These are phyloP conservation scores for Dolichotis patagonum DNA, from an alignment of 2,113 vertebrate species.

Conservation along the genomic window DNA sequence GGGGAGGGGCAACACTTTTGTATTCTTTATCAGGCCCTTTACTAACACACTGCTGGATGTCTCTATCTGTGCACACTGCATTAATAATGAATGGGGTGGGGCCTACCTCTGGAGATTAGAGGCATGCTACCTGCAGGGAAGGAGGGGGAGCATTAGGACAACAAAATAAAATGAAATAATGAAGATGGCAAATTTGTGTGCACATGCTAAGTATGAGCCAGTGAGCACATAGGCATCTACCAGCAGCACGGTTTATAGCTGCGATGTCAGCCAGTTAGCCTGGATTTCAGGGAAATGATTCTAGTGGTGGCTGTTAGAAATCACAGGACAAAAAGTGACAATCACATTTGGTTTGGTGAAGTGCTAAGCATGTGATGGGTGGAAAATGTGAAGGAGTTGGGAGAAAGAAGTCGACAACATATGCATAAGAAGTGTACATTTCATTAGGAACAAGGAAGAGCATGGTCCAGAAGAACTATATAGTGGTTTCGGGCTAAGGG, in stretches of 20 bases:
- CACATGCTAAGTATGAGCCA: rapidly evolving
- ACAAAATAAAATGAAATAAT: not conserved
- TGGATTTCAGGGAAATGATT: not conserved
- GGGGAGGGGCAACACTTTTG: not conserved
- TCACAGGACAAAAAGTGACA: not conserved
- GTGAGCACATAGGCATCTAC: rapidly evolving
- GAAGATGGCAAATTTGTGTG: not conserved
- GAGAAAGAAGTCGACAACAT: not conserved
- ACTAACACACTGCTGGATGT: not conserved
- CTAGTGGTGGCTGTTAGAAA: not conserved
- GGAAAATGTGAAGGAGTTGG: not conserved
- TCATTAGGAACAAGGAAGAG: not conserved
- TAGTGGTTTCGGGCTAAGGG: not conserved
- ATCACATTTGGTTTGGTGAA: not conserved
- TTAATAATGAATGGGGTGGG: not conserved
- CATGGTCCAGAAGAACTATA: too few relatives aligned
- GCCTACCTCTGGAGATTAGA: not conserved
- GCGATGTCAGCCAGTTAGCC: not conserved
- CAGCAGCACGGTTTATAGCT: rapidly evolving
- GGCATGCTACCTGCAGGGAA: not conserved
- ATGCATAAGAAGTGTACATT: not conserved
- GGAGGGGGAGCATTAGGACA: not conserved
- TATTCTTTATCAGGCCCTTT: not conserved
- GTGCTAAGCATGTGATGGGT: not conserved
- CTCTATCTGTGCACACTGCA: not conserved